Evolutionary conservation across 35 echinoderm and acorn worm genomes (phyloP), one percentile per base, ranked within the genome.

Genomic region (Strongylocentrotus purpuratus): DNA sequence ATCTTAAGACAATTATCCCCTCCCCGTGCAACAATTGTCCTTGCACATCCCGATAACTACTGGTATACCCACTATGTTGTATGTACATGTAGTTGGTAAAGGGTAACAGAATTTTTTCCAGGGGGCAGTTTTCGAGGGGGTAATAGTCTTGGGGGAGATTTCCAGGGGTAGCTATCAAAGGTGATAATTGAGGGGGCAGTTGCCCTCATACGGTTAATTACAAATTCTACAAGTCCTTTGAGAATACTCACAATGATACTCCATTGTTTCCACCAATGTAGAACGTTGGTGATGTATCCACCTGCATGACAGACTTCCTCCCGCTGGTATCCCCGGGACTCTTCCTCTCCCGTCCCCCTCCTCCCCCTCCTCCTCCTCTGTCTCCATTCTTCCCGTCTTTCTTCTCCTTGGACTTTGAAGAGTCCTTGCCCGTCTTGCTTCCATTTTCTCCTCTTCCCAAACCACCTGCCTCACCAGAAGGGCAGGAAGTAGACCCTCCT

Each of bases 201-300:
- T 10, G 50, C 15, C 50, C 50, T 55, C 10, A 55, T 55, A 55
- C 50, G 9, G 50, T 15, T 55, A 55, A 12, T 14, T 55, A 12
- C 0, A 55, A 6, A 55, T 55, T 55, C 50, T 55, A 2, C 50
- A 55, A 55, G 50, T 55, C 50, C 50, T 55, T 41, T n/a, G 2
- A 78, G 20, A 61, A 70, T 94, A 98, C 98, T 99, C 92, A 99
- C 98, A 99, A 85, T 32, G 97, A 95, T 9, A 99, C 98, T 17
- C 98, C 98, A 95, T 99, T 99, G 15, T 90, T 94, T 94, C 98
- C 98, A 87, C 98, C 98, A 47, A 99, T 97, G 95, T 97, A 99
- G 93, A 99, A 99, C 4, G 94, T 85, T 25, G 98, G 97, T 41
- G 32, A 20, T 88, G 95, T 91, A 78, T 88, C 94, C 32, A 94